Conservation (phyloP, 2,888 invertebrate genomes). For the Orthonevra nobilis region DNA sequence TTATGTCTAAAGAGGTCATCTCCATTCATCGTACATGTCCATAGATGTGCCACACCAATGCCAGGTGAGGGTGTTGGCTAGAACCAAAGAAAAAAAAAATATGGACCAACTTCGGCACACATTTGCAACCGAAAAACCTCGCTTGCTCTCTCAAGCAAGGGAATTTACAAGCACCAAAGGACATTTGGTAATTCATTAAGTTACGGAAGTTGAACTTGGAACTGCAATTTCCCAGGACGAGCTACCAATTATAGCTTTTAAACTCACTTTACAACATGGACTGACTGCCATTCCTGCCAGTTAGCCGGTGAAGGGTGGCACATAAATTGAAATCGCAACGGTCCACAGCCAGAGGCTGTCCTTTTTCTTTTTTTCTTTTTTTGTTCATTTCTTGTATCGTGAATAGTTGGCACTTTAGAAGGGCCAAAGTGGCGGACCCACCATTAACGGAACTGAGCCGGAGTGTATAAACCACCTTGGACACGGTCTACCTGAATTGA, state of each 20-base stretch:
- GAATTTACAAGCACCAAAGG: slow-evolving; percentile 71
- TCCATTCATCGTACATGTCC: slow-evolving; percentile 28
- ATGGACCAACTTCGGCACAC: slow-evolving; percentile 31
- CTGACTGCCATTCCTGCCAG: background rate
- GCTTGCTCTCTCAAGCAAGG: slow-evolving; percentile 38
- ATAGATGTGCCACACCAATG: background rate
- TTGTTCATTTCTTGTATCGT: slow-evolving; percentile 46
- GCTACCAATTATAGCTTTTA: slow-evolving; percentile 73
- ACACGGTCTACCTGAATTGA: slow-evolving; percentile 63
- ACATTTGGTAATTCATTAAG: slow-evolving; percentile 81
- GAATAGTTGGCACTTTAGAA: slow-evolving; percentile 70
- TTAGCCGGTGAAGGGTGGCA: slow-evolving; percentile 43
- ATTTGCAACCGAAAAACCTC: slow-evolving; percentile 17
- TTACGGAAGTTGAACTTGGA: slow-evolving; percentile 81
- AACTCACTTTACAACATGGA: slow-evolving; percentile 71
- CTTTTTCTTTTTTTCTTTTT: background rate
- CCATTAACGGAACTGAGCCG: slow-evolving; percentile 69
- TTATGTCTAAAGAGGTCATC: slow-evolving; percentile 65
- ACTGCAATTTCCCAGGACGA: slow-evolving; percentile 81
- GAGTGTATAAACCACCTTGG: slow-evolving; percentile 70
- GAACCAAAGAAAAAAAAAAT: slow-evolving; percentile 47
- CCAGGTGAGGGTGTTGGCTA: background rate
- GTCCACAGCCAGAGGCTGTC: slow-evolving; percentile 31
- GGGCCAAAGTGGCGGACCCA: slow-evolving; percentile 68
- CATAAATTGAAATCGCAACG: slow-evolving; percentile 72